Base-by-base conservation (phyloP, 2,113 vertebrate species). In the Trichechus manatus region DNA sequence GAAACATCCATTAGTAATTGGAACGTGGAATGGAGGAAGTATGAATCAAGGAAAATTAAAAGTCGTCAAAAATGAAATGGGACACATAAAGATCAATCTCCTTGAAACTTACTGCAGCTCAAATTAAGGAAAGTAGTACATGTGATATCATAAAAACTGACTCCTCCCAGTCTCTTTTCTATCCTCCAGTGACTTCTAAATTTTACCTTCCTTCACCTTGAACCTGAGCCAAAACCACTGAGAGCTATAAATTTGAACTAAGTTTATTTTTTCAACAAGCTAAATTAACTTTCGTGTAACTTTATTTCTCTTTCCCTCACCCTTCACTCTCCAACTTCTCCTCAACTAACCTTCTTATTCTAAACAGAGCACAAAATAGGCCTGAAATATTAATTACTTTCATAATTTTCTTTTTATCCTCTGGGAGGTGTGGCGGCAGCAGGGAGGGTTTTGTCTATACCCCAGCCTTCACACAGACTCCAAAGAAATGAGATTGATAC, bases 151-250 rank as follows among this genome's bases (percentile, higher is more conserved):
- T 33, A 33, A 81, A 95, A 86, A 59, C 29, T 53, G n/a, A 80
- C 29, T 63, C 20, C 61, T 33, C 50, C 0, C 13, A 53, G 50
- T 22, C 25, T 89, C 63, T 22, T 93, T 50, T 77, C 53, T 83
- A 36, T 77, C 70, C 33, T 77, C 56, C 6, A 31, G 6, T 33
- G 50, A 68, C 25, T 20, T 89, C 89, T 70, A 91, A 56, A 87
- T 92, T 94, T 79, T 68, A 89, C 39, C 39, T 97, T 92, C 44
- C 61, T 91, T 83, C 81, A 6, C n/a, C 17, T 29, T 72, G 47
- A 97, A 95, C 87, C 50, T 74, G 6, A 75, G 47, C 59, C 84
- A 27, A 63, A 96, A 64, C 23, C 63, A 31, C 33, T 7, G 29
- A 85, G 8, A 50, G 56, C 50, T 75, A 9, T 93, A 88, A 80